phyloP scores from a whole-genome alignment of 1,140 invertebrate species.

The Lysiphlebus fabarum region DNA sequence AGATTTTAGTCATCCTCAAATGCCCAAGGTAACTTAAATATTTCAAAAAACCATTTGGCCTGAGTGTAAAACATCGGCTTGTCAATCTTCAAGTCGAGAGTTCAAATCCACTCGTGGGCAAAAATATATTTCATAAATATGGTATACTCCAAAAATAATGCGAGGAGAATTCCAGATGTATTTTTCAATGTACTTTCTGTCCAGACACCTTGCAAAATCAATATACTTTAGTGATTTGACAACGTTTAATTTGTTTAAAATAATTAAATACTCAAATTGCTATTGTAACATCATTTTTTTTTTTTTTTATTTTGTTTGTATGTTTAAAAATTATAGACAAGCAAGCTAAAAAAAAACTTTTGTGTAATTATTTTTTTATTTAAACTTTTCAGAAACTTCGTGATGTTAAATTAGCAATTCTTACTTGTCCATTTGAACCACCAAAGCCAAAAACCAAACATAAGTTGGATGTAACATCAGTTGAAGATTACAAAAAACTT shows the following conservation, averaged over 20 bases:
- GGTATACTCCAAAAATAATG: conserved; percentile 14
- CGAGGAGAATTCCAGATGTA: conserved; percentile 31
- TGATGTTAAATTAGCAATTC: conserved; percentile 92
- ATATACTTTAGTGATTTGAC: conserved; percentile 20
- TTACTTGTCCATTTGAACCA: conserved; percentile 99
- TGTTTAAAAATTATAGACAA: too few relatives aligned
- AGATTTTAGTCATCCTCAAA: conserved; percentile 98
- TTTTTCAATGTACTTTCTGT: conserved; percentile 24
- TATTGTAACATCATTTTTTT: conserved; percentile 15
- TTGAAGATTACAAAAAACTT: conserved; percentile 92
- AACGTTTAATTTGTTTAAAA: conserved; percentile 3
- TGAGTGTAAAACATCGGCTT: too few relatives aligned
- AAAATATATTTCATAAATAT: too few relatives aligned
- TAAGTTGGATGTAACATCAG: conserved; percentile 96
- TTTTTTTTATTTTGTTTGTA: conserved; percentile 2
- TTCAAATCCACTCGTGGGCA: background rate
- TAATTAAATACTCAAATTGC: conserved; percentile 5
- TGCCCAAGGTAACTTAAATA: conserved; percentile 79
- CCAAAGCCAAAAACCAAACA: conserved; percentile 99
- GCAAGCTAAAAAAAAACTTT: conserved; percentile 9
- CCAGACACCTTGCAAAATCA: conserved; percentile 31
- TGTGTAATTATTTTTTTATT: background rate
- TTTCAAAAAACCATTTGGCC: too few relatives aligned
- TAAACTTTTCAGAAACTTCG: conserved; percentile 58
- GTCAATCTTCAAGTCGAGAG: too few relatives aligned